Percentiles rank a stretch among this genome's conserved stretches.
These are phyloP conservation scores for Bombus superbus DNA, from an alignment of 1,140 invertebrate genomes.

Conservation along the genomic window DNA sequence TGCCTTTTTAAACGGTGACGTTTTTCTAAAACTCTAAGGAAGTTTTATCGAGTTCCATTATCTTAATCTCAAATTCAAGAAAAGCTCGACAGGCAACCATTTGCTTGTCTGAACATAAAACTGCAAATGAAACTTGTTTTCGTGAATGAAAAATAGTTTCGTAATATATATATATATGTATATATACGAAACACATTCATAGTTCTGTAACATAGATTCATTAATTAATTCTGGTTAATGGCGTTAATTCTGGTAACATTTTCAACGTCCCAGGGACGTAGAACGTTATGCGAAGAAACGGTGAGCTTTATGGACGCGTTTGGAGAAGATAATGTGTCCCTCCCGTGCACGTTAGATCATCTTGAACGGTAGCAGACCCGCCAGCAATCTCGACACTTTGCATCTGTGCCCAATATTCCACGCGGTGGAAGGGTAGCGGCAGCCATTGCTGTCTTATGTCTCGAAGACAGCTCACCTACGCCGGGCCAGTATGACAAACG, in stretches of 20 bases:
- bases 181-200: too few species aligned
- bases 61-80: too few species aligned
- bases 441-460: conserved; percentile 26
- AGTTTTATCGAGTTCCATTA: too few species aligned
- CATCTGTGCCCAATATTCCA: conserved; percentile 73
- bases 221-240: too few species aligned
- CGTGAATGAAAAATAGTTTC: too few species aligned
- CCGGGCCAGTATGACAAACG: conserved; percentile 64
- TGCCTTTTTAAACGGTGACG: too few species aligned
- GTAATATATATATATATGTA: too few species aligned
- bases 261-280: background rate
- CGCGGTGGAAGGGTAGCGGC: conserved; percentile 20
- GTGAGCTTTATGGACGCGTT: background rate
- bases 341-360: background rate
- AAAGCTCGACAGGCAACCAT: too few species aligned
- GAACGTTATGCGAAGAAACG: background rate
- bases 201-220: too few species aligned
- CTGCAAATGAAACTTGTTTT: too few species aligned
- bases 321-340: conserved; percentile 21
- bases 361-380: conserved; percentile 58
- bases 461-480: conserved; percentile 58
- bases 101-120: too few species aligned
- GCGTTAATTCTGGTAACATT: background rate
- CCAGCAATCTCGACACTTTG: conserved; percentile 64
- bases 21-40: too few species aligned